Base-by-base conservation (phyloP, 35 echinoderm and acorn worm species). In the Holothuria glaberrima region DNA sequence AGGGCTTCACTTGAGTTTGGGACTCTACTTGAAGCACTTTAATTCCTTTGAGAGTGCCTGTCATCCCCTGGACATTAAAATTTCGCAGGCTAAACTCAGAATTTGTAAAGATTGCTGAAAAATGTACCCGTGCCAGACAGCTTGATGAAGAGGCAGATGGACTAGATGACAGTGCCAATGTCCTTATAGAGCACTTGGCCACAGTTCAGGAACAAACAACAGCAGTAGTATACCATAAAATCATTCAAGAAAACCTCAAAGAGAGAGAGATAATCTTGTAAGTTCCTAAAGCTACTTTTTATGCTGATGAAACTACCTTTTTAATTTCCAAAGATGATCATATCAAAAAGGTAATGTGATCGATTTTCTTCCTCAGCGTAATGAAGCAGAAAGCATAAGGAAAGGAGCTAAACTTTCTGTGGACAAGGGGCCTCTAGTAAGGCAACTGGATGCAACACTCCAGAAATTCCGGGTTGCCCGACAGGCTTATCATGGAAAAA, bases 401-500 rank as follows among this genome's bases (percentile, higher is more conserved):
- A 61, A 84, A 28, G 38, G 1, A 17, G 17, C 9, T 1, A 68
- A 87, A 16, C 64, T 92, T 2, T 18, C 41, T 7, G 16, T 62
- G 28, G 83, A 86, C 2, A 48, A 25, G 20, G 87, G 87, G 21
- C 83, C 85, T 31, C 9, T 94, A 31, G 38, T 88, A 9, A 80
- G 31, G 34, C 38, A 60, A 22, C 58, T 94, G 22, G 93, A 94
- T 46, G 35, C 32, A 19, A 63, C 26, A 3, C 84, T 94, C 7
- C 93, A 91, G 74, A 48, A 9, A 4, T 74, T 79, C 10, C 69
- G 88, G 72, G 89, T 94, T 10, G 17, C 82, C 12, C 35, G 84
- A n/a, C 90, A 91, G 84, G 93, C 93, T 6, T 91, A 91, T 36
- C 82, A 91, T 60, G 89, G 64, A 68, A 54, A 54, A 17, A 54